Evolutionary conservation across 2,888 invertebrate species (phyloP).

Genomic region (Hoplodrina ambigua): DNA sequence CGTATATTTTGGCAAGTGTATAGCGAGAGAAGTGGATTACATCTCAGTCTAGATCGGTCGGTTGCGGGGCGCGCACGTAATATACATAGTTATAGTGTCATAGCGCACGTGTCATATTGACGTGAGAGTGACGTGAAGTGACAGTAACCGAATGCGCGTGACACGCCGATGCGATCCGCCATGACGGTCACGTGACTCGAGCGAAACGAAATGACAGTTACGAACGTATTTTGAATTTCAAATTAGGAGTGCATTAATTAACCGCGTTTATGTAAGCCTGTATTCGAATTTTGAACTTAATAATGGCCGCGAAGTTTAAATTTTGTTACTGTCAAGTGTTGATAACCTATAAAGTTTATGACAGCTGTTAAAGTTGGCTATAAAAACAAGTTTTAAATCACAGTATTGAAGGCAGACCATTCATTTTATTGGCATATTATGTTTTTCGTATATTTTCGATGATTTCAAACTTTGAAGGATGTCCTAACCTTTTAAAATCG

Average conservation of each 20-base stretch:
- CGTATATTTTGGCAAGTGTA: constrained; percentile 79
- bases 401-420: constrained; percentile 2
- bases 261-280: constrained; percentile 34
- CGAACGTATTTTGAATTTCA: constrained; percentile 64
- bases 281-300: constrained; percentile 33
- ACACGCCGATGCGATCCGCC: constrained; percentile 63
- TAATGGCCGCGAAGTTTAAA: constrained; percentile 21
- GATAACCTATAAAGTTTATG: constrained; percentile 24
- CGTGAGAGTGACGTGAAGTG: constrained; percentile 69
- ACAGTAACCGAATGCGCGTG: constrained; percentile 63
- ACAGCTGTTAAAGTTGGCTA: constrained; percentile 10
- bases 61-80: constrained; percentile 80
- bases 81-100: constrained; percentile 67
- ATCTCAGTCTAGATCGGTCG: constrained; percentile 85
- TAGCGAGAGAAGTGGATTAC: constrained; percentile 75
- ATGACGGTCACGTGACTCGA: constrained; percentile 65
- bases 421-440: background rate
- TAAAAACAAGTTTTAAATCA: constrained; percentile 3
- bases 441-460: background rate
- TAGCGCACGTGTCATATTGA: constrained; percentile 67
- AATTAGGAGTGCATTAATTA: constrained; percentile 59
- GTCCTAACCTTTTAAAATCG: background rate
- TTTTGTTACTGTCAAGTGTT: constrained; percentile 27
- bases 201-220: constrained; percentile 65
- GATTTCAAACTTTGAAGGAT: background rate